Conservation (phyloP, 2,113 vertebrate species). For the Nycticebus coucang region DNA sequence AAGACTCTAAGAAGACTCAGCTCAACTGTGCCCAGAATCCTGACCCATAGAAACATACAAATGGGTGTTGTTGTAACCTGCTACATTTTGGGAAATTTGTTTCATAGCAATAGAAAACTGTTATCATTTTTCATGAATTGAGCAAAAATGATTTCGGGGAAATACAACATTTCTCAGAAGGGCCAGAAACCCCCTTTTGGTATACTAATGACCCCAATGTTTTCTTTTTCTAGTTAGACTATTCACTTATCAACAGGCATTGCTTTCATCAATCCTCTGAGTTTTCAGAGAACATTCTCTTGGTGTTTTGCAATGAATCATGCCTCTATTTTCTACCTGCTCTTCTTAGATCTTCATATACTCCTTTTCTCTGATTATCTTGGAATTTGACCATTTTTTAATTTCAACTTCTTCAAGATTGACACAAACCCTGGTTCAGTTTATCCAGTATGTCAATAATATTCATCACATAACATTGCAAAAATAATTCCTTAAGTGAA, state of each 20-base stretch:
- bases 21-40: neutral
- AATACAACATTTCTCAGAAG: neutral
- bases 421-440: neutral
- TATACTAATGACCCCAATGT: slow-evolving; percentile 28
- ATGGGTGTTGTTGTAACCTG: neutral
- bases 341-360: neutral
- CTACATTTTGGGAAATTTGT: neutral
- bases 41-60: neutral
- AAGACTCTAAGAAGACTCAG: neutral
- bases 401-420: slow-evolving; percentile 2
- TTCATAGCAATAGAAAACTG: neutral
- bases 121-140: neutral
- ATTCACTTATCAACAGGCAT: neutral
- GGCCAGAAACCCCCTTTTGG: neutral
- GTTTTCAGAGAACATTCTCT: neutral
- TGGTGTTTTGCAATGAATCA: neutral
- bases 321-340: neutral
- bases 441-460: neutral
- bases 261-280: neutral
- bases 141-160: slow-evolving; percentile 38
- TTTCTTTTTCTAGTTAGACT: slow-evolving; percentile 1
- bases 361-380: neutral
- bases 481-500: neutral
- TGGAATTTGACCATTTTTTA: neutral
- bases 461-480: neutral